Evolutionary conservation across 2,888 invertebrate genomes (phyloP).

Genomic region (Himalopsyche kuldschensis): DNA sequence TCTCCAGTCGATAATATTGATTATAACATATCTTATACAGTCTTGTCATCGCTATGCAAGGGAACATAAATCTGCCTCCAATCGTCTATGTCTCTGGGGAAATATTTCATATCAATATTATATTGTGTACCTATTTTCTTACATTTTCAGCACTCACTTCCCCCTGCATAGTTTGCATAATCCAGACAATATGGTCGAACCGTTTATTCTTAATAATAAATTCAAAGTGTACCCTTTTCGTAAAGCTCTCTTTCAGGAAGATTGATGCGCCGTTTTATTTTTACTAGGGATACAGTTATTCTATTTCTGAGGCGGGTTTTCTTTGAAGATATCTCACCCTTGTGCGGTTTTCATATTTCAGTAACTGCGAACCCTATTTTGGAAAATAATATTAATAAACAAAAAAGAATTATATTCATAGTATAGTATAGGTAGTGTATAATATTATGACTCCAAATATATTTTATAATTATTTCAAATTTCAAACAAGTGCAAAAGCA

Average conservation of each 20-base stretch:
- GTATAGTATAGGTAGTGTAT: no score
- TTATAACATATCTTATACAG: no score
- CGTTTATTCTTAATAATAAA: background rate
- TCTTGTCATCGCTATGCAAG: no score
- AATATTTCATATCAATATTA: background rate
- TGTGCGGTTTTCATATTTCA: background rate
- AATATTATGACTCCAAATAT: no score
- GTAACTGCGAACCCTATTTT: background rate
- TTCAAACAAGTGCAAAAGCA: no score
- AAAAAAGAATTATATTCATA: no score
- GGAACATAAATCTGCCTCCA: background rate
- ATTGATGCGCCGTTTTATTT: background rate
- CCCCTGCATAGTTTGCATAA: background rate
- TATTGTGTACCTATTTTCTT: background rate
- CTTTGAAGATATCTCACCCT: background rate
- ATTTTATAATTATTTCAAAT: no score
- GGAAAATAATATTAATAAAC: no score
- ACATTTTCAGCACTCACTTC: background rate
- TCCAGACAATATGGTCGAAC: background rate
- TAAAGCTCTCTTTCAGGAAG: background rate
- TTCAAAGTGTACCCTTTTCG: background rate
- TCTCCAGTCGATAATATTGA: no score
- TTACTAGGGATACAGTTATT: background rate
- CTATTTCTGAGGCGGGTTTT: background rate
- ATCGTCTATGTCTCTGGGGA: background rate